phyloP scores from a whole-genome alignment of 2,797 vertebrate genomes.

The Sebastes nivosus region DNA sequence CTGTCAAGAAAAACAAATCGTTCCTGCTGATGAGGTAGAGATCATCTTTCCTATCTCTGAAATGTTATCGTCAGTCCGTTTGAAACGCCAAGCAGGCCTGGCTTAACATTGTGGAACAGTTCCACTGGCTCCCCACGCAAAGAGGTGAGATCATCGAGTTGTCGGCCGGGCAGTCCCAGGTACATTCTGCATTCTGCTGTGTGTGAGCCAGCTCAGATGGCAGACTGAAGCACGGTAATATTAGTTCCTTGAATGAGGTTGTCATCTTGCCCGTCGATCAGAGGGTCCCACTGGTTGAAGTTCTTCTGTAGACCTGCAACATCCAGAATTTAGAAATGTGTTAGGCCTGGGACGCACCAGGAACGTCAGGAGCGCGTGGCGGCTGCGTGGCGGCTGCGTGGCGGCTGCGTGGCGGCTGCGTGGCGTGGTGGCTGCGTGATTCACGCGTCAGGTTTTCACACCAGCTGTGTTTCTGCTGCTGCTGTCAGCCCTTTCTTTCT shows the following conservation, averaged over 20 bases:
- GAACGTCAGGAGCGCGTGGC: no score
- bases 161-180: background rate
- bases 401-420: no score
- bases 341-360: no score
- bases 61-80: background rate
- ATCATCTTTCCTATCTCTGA: constrained; percentile 7
- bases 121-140: background rate
- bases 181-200: background rate
- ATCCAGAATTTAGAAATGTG: background rate
- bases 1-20: constrained; percentile 21
- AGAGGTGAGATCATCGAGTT: background rate
- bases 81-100: background rate
- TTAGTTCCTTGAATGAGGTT: constrained; percentile 92
- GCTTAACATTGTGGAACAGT: background rate
- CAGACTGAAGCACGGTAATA: constrained; percentile 76
- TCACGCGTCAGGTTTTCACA: no score
- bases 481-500: no score
- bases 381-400: no score
- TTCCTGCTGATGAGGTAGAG: constrained; percentile 62
- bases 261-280: constrained; percentile 89
- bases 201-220: constrained; percentile 66
- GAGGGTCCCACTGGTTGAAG: constrained; percentile 90
- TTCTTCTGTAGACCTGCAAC: constrained; percentile 85
- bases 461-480: no score
- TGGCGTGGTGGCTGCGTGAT: no score